Evolutionary conservation across 2,888 invertebrate genomes (phyloP).

Genomic region (Torymus texanus): DNA sequence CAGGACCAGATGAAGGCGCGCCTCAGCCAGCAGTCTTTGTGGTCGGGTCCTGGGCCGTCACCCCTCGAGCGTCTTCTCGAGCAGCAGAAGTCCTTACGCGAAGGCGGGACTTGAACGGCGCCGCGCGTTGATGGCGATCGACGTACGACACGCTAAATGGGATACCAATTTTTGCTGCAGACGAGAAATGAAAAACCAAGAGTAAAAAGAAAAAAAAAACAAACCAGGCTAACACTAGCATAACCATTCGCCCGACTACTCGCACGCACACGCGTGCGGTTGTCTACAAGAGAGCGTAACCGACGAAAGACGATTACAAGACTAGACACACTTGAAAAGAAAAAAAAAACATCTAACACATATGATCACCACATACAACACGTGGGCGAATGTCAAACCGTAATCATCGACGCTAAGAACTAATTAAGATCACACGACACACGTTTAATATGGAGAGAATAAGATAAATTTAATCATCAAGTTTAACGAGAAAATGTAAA

Average conservation of each 20-base stretch:
- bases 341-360: constrained; percentile 12
- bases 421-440: constrained; percentile 1
- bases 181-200: constrained; percentile 25
- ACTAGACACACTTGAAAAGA: constrained; percentile 20
- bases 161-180: constrained; percentile 44
- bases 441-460: constrained; percentile 30
- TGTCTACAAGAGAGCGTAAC: constrained; percentile 36
- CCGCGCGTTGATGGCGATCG: constrained; percentile 40
- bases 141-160: constrained; percentile 54
- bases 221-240: not conserved
- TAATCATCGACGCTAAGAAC: constrained; percentile 13
- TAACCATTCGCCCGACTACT: constrained; percentile 19
- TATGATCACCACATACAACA: too few species aligned
- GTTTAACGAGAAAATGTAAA: constrained; percentile 14
- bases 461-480: constrained; percentile 33
- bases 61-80: constrained; percentile 87
- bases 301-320: constrained; percentile 21
- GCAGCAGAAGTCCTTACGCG: constrained; percentile 83
- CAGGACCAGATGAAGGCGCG: constrained; percentile 66
- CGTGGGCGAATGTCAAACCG: constrained; percentile 11
- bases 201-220: constrained; percentile 24
- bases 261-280: not conserved
- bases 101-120: constrained; percentile 73
- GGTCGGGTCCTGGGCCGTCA: constrained; percentile 87
- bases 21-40: constrained; percentile 80